Base-by-base conservation (phyloP, 2,888 invertebrate species). In the Stenotaenia linearis region DNA sequence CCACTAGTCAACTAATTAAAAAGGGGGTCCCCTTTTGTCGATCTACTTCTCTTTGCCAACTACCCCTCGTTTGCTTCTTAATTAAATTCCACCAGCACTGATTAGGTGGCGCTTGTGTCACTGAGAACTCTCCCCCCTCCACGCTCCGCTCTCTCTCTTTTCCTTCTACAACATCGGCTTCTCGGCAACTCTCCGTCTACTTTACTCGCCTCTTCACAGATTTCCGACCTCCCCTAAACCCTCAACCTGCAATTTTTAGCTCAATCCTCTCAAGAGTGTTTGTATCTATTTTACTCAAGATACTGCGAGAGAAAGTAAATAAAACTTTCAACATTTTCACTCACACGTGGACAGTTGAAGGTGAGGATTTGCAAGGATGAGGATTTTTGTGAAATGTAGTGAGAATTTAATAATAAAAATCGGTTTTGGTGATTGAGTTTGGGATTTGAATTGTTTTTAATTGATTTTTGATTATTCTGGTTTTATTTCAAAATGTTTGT, bases 31-130 rank as follows among this genome's bases (percentile, higher is more conserved):
- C 56, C 56, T 56, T 56, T 56, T 56, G 56, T 56, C 56, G 56
- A 56, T 56, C 56, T 40, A 40, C 40, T 15, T 40, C 40, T 40
- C 40, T 40, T 10, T 5, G 3, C 56, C 56, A 56, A 56, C 56
- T 21, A 56, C 56, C 56, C 56, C 56, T 56, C 56, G 56, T 56
- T 56, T 56, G 23, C 56, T 56, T 56, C 56, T 56, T 56, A 56
- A 56, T 56, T 56, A 56, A 56, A 56, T 56, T 56, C 21, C 21
- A 56, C 56, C 56, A 56, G 56, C 56, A 56, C 56, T 56, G 56
- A 56, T 56, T 56, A 56, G 56, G 56, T 56, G 56, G 56, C 56
- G 56, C 56, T 56, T 45, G 45, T 45, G 45, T 12, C 45, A 45
- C 45, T 45, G 45, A 45, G 45, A 45, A 4, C 45, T 45, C 21